These are phyloP conservation scores for Heterodera filipjevi DNA, from an alignment of 2,888 invertebrate species.

Conservation along the genomic window DNA sequence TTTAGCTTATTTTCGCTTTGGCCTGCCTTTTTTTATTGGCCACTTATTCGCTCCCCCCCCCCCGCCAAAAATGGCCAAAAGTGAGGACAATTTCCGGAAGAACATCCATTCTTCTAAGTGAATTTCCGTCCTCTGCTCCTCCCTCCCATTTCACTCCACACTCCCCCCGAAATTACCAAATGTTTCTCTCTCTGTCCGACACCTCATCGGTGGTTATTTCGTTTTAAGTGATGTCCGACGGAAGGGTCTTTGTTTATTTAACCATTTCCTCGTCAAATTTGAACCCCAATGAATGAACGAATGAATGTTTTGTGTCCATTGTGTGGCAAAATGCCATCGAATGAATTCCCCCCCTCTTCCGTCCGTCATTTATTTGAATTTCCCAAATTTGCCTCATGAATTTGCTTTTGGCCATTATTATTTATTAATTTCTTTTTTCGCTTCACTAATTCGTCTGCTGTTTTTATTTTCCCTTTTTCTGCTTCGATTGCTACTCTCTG, in stretches of 20 bases:
- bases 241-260: neutral
- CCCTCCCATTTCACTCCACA: neutral
- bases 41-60: neutral
- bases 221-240: neutral
- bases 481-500: constrained; percentile 6
- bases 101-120: neutral
- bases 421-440: neutral
- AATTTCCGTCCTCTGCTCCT: neutral
- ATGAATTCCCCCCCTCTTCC: no score
- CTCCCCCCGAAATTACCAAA: neutral
- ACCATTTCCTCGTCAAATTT: neutral
- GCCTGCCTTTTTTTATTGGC: neutral
- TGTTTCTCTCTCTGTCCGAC: neutral
- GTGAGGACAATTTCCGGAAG: neutral
- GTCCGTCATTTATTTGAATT: no score
- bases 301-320: neutral
- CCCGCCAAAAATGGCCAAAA: neutral
- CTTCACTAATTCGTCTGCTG: neutral
- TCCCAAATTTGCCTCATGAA: neutral
- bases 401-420: neutral
- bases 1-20: neutral
- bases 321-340: no score
- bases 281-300: neutral
- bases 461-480: constrained; percentile 8
- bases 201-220: neutral